Conservation (phyloP, 2,888 invertebrate species). For the Pantelozetes paolii region DNA sequence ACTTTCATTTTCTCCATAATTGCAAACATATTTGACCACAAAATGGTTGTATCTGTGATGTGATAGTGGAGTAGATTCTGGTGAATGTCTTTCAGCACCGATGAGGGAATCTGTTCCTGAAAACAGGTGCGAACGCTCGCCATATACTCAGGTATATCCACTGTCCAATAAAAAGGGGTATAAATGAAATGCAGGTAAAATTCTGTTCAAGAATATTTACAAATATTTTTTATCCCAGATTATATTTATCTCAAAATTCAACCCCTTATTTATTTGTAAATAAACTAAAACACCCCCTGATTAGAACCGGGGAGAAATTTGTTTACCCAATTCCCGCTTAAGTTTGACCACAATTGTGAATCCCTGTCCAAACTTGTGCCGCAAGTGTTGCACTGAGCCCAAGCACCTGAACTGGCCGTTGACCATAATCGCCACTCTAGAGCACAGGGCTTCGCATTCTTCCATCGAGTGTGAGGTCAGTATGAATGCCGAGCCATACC, state of each 20-base stretch:
- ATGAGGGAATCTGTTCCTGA: background rate
- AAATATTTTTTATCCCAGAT: too few relatives aligned
- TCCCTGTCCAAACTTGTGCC: conserved; percentile 68
- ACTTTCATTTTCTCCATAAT: background rate
- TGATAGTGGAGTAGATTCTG: background rate
- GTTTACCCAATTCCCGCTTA: conserved; percentile 35
- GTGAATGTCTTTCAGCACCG: background rate
- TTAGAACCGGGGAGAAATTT: too few relatives aligned
- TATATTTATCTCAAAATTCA: too few relatives aligned
- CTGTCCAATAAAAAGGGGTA: background rate
- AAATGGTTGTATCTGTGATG: background rate
- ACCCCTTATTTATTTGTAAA: too few relatives aligned
- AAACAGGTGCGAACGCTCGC: background rate
- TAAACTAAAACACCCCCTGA: too few relatives aligned
- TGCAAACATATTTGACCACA: background rate
- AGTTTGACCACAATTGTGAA: conserved; percentile 18
- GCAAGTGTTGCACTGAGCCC: conserved; percentile 70
- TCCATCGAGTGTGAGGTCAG: conserved; percentile 70
- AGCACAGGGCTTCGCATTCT: conserved; percentile 77
- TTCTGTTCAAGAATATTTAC: too few relatives aligned
- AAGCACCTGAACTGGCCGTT: conserved; percentile 69
- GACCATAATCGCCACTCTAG: conserved; percentile 74
- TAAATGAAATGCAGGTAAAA: too few relatives aligned
- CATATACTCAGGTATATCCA: background rate
- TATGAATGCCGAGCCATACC: conserved; percentile 57